These are phyloP conservation scores for Actinia equina DNA, from an alignment of 64 coral and sea anemone species.

Conservation along the genomic window DNA sequence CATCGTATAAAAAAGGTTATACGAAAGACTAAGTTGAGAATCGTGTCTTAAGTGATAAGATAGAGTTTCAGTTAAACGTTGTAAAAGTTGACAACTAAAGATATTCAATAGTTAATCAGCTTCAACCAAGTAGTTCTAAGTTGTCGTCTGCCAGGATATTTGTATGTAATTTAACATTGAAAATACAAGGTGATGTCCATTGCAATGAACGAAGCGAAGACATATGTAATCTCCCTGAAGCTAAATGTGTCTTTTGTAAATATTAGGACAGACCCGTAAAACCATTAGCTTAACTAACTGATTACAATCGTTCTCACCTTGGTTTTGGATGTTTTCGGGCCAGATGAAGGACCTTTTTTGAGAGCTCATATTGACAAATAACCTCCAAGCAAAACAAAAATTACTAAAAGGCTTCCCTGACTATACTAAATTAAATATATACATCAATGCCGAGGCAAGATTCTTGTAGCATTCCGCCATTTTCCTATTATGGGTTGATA, in stretches of 20 bases:
- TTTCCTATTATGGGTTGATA: not conserved
- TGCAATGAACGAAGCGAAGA: no score
- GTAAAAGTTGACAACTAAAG: no score
- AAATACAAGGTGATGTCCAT: no score
- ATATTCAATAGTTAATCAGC: no score
- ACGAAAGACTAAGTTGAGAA: no score
- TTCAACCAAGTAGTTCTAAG: no score
- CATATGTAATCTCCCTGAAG: not conserved
- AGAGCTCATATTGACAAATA: slow-evolving; percentile 1
- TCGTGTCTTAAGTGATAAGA: no score
- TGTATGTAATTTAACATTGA: no score
- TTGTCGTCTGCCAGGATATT: no score
- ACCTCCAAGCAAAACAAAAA: not conserved
- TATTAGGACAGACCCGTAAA: not conserved
- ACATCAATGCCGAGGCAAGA: not conserved
- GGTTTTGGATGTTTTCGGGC: slow-evolving; percentile 1
- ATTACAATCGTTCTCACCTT: not conserved
- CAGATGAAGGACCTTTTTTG: not conserved
- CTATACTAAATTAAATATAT: not conserved
- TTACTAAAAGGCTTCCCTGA: not conserved
- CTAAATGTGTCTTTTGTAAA: not conserved
- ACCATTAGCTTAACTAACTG: not conserved
- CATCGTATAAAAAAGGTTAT: no score
- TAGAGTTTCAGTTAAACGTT: no score
- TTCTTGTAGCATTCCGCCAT: slow-evolving; percentile 3